phyloP scores from a whole-genome alignment of 2,888 invertebrate genomes.

The Crematogaster levior region DNA sequence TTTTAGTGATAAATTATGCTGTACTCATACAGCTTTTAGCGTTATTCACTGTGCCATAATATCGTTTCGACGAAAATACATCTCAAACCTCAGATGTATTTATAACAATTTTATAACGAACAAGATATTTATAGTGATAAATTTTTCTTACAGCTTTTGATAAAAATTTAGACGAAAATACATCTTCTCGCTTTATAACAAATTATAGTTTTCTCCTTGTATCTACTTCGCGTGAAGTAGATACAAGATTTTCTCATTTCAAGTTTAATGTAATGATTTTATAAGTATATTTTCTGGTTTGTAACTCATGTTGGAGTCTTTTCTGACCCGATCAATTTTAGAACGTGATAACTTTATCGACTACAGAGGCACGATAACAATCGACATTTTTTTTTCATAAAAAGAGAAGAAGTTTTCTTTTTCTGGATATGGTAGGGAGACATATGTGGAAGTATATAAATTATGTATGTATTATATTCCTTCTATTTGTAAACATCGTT shows the following conservation, averaged over 20 bases:
- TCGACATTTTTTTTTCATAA: not conserved
- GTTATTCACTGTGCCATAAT: not conserved
- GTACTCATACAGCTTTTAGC: not conserved
- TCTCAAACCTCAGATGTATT: too few species aligned
- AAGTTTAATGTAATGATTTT: constrained; percentile 42
- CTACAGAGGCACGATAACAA: not conserved
- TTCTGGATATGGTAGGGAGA: not conserved
- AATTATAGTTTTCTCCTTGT: not conserved
- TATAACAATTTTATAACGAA: too few species aligned
- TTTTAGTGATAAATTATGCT: not conserved
- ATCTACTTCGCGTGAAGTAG: not conserved
- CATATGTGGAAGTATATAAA: not conserved
- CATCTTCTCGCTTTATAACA: not conserved
- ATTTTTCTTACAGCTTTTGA: not conserved
- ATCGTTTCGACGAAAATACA: too few species aligned
- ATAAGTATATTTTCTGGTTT: constrained; percentile 33
- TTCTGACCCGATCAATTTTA: constrained; percentile 20
- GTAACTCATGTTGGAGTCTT: not conserved
- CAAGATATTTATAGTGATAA: not conserved
- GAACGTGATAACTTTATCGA: constrained; percentile 26
- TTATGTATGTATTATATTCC: not conserved
- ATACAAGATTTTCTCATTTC: constrained; percentile 37
- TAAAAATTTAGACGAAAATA: not conserved
- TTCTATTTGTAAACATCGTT: not conserved
- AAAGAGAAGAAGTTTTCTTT: not conserved